phyloP scores from a whole-genome alignment of 2,888 invertebrate genomes.

The Sinhomidia bicolor region DNA sequence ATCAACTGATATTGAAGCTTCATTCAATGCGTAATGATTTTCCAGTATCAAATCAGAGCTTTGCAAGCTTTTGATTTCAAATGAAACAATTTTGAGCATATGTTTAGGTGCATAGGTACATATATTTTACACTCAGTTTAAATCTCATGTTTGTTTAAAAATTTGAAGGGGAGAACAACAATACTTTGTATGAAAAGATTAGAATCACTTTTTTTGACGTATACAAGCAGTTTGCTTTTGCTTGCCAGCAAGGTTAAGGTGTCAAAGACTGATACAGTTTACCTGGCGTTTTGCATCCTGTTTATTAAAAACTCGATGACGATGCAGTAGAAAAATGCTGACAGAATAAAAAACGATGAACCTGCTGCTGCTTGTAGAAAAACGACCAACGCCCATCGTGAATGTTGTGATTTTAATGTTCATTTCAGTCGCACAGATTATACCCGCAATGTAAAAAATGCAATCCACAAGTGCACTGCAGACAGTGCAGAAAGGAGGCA shows the following conservation, averaged over 20 bases:
- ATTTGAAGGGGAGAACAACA: too few species aligned
- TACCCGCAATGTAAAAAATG: background rate
- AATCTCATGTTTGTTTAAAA: too few species aligned
- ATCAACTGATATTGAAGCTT: too few species aligned
- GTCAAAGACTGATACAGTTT: background rate
- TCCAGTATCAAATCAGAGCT: too few species aligned
- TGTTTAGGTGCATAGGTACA: too few species aligned
- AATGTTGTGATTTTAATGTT: background rate
- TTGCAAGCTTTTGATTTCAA: too few species aligned
- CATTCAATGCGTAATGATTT: too few species aligned
- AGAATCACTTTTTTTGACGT: background rate
- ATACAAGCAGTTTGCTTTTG: background rate
- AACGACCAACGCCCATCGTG: conserved; percentile 17
- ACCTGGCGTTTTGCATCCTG: background rate
- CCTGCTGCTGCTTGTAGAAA: background rate
- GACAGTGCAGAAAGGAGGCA: too few species aligned
- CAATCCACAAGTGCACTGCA: background rate
- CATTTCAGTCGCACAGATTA: background rate
- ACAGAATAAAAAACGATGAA: background rate
- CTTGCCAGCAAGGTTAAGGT: background rate
- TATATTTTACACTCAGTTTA: too few species aligned
- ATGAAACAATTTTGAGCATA: too few species aligned
- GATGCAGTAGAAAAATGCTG: too few species aligned
- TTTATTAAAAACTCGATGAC: background rate
- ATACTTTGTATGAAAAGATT: too few species aligned